Evolutionary conservation across 53 echinoderm and acorn worm genomes (phyloP), one percentile per base, ranked within the genome.

Genomic region (Pentamera pediparva): DNA sequence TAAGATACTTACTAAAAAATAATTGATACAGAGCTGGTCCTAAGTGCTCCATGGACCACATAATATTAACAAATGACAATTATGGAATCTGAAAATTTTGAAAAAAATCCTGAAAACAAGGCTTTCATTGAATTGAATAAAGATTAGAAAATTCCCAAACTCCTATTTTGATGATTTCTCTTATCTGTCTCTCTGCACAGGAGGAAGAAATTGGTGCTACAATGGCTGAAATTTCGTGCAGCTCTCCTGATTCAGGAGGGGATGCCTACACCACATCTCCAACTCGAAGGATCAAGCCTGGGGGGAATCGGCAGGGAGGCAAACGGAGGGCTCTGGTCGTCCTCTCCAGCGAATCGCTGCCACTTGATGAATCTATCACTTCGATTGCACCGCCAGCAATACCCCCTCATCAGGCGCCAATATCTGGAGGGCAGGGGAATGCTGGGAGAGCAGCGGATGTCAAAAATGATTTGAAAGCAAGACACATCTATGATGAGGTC

Each of bases 271-370:
- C 26, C 58, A 28, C 58, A 9, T 28, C 58, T 57, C 3, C 4
- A n/a, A n/a, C n/a, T n/a, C n/a, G n/a, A n/a, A n/a, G 58, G 28
- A 57, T 31, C 58, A 57, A 28, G 17, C 12, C 28, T 30, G 58
- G 58, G 17, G 28, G 58, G 39, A 9, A 67, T 5, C 40, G 45
- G 29, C 67, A 67, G 9, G 12, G 30, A 11, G 67, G 18, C 10
- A 72, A 72, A 54, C 35, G 73, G 11, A 52, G 73, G 37, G 73
- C 73, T 30, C 51, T 72, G 35, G 55, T 72, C 9, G 37, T 72
- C 18, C 54, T 54, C 2, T 52, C 52, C 52, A 72, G 53, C 37
- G 73, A 72, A 15, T 52, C 51, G 8, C 22, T 72, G 7, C 32
- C 53, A 52, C 52, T 72, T 30, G 55, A 72, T 10, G 4, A 32